Percentiles rank a stretch among this genome's conserved stretches.
Evolutionary conservation across 2,113 vertebrate genomes (phyloP).

Genomic region (Archilochus colubris): DNA sequence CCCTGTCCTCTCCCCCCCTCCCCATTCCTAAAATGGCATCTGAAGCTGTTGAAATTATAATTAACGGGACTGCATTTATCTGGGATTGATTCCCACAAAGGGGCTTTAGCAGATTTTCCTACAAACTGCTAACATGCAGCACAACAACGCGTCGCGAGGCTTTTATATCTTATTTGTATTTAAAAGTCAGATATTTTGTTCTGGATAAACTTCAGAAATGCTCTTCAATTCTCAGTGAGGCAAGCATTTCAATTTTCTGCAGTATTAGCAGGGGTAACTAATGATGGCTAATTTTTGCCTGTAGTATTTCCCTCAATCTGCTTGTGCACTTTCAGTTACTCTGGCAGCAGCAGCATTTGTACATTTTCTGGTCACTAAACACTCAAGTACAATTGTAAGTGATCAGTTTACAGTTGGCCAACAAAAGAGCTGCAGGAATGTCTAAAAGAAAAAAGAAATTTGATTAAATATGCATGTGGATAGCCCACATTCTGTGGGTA

Average conservation of each 20-base stretch:
- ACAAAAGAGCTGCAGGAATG: constrained; percentile 73
- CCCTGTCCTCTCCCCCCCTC: neutral
- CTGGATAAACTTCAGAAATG: constrained; percentile 77
- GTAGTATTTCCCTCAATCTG: constrained; percentile 82
- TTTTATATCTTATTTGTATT: constrained; percentile 43
- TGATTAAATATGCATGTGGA: constrained; percentile 52
- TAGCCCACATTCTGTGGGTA: neutral
- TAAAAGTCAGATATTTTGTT: constrained; percentile 68
- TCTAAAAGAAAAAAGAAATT: constrained; percentile 63
- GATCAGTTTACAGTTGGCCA: constrained; percentile 79
- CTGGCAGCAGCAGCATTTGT: constrained; percentile 79
- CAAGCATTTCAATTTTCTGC: constrained; percentile 82
- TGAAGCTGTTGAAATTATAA: constrained; percentile 23
- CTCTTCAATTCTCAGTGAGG: constrained; percentile 82
- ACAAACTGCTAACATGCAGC: neutral
- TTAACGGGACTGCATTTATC: constrained; percentile 15
- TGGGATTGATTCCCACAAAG: constrained; percentile 14
- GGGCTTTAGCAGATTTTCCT: constrained; percentile 29
- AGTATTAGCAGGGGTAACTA: constrained; percentile 83
- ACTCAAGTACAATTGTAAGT: constrained; percentile 80
- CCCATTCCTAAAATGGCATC: neutral
- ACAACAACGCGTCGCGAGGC: neutral
- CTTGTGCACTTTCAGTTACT: constrained; percentile 77
- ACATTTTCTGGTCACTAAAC: constrained; percentile 90
- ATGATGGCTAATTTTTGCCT: constrained; percentile 84